These are phyloP conservation scores for Ceratoteleas bidentatus DNA, from an alignment of 1,140 invertebrate genomes.

Conservation along the genomic window DNA sequence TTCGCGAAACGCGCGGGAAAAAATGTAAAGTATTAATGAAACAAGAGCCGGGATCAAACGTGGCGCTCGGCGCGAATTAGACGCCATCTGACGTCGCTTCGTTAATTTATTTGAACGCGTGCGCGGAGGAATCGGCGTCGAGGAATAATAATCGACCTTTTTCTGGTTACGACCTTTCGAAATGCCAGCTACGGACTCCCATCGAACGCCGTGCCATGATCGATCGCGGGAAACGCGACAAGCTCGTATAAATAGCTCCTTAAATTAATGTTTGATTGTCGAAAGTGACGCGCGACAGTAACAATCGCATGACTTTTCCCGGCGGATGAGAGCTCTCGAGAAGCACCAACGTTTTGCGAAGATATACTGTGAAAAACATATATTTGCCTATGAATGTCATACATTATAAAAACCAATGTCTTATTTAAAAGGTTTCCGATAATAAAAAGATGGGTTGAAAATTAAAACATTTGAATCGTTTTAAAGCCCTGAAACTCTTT, in stretches of 20 bases:
- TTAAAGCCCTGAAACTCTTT: too few species aligned
- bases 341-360: too few species aligned
- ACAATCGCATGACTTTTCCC: conserved; percentile 12
- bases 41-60: too few species aligned
- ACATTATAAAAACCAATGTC: too few species aligned
- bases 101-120: conserved; percentile 35
- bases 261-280: conserved; percentile 3
- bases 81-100: conserved; percentile 14
- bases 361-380: too few species aligned
- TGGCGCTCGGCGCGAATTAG: neutral
- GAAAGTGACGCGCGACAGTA: conserved; percentile 35
- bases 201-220: conserved; percentile 43
- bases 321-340: too few species aligned
- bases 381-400: too few species aligned
- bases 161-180: conserved; percentile 69
- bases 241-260: conserved; percentile 38
- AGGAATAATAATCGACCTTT: conserved; percentile 68
- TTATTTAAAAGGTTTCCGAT: too few species aligned
- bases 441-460: too few species aligned
- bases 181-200: conserved; percentile 60
- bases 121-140: conserved; percentile 32
- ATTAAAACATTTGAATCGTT: too few species aligned
- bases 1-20: too few species aligned
- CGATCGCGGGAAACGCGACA: conserved; percentile 26
- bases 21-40: too few species aligned